Base-by-base conservation (phyloP, 2,113 vertebrate genomes). In the Zosterops borbonicus region DNA sequence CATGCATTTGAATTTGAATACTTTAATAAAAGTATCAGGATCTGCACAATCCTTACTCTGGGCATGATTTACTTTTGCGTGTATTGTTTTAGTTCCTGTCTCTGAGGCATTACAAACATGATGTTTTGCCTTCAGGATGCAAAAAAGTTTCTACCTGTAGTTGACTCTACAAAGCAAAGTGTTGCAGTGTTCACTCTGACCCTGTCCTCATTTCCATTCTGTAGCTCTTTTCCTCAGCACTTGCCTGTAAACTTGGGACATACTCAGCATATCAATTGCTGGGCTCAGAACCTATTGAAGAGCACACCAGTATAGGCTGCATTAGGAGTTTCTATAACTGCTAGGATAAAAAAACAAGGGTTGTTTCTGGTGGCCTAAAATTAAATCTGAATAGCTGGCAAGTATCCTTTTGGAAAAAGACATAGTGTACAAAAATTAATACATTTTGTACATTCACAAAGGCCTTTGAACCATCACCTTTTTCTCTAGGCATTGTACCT, bases 271-370 rank as follows among this genome's bases (percentile, higher is more conserved):
- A 58, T 20, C 12, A 67, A 5, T 15, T 55, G 17, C 50, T 31
- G 27, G 23, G 62, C 29, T 35, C 69, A 67, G 60, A 65, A 42
- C 23, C 70, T 49, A 5, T 1, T n/a, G 67, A 53, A 37, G 1
- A 41, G 27, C 3, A 5, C 7, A 74, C 25, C 25, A n/a, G 17
- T 5, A 15, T 0, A 41, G 41, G 39, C 1, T 5, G 10, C 18
- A 28, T 15, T 28, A 55, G 10, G 8, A 9, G 6, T 50, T 27
- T 53, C 35, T 25, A 25, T n/a, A 62, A 42, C 9, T 76, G 33
- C 5, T 23, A 39, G 27, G 35, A 46, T 28, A 27, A 53, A 58
- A n/a, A 73, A 15, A 4, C 9, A 39, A 49, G 8, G 9, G 5
- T 64, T 49, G 22, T 53, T 70, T 35, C 52, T 75, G 39, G 5